Conservation (phyloP, 2,113 vertebrate species). For the Planiliza haematocheilus region DNA sequence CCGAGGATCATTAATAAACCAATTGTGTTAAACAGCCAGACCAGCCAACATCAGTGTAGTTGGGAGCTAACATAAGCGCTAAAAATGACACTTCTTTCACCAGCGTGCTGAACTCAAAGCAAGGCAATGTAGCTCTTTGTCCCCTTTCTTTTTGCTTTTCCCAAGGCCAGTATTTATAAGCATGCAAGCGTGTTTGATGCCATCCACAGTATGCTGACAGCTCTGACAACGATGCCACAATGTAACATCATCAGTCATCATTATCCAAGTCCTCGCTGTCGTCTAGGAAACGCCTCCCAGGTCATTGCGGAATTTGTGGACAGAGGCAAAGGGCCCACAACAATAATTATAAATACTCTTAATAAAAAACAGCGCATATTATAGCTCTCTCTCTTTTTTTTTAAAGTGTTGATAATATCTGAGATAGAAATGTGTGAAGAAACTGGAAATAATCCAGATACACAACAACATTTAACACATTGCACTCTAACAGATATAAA, state of each 20-base stretch:
- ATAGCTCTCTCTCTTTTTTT: too few species aligned
- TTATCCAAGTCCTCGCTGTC: slow-evolving; percentile 34
- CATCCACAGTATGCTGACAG: background rate
- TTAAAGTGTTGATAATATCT: too few species aligned
- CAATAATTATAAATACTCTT: slow-evolving; percentile 38
- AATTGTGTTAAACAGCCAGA: background rate
- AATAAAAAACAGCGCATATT: too few species aligned
- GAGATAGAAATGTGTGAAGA: too few species aligned
- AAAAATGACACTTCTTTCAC: background rate
- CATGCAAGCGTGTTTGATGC: background rate
- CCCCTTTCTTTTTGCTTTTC: background rate
- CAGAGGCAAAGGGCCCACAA: slow-evolving; percentile 25
- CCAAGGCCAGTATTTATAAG: background rate
- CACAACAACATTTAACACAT: background rate
- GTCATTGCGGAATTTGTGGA: slow-evolving; percentile 34
- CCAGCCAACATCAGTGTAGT: too few species aligned
- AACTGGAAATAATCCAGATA: too few species aligned
- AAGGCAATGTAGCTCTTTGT: background rate
- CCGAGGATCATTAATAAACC: background rate
- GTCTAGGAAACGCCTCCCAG: slow-evolving; percentile 34
- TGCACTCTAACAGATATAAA: background rate
- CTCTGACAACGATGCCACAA: slow-evolving; percentile 21
- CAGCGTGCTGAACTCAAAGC: background rate
- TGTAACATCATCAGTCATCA: slow-evolving; percentile 45
- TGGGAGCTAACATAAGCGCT: too few species aligned